Percentiles rank a stretch among this genome's conserved stretches.
Evolutionary conservation across 2,113 vertebrate genomes (phyloP).

Genomic region (Tichodroma muraria): DNA sequence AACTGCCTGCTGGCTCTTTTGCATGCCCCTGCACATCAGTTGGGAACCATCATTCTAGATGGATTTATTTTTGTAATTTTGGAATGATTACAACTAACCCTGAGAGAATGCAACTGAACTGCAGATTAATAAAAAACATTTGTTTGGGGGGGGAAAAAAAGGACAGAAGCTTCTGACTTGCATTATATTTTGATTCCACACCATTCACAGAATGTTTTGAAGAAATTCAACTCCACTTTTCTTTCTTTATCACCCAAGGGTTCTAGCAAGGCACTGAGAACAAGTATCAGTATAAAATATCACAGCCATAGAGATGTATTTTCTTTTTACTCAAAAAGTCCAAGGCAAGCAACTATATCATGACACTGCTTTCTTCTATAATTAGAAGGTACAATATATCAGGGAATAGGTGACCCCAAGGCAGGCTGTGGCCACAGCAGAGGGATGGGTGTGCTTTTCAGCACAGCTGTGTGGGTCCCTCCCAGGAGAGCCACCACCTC

Average conservation of each 20-base stretch:
- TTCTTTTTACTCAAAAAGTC: background rate
- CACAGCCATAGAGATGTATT: background rate
- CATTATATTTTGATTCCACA: background rate
- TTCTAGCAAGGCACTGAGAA: background rate
- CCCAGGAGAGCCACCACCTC: constrained; percentile 48
- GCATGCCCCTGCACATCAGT: background rate
- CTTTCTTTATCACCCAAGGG: background rate
- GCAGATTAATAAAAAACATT: background rate
- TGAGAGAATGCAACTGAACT: background rate
- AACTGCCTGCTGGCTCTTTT: background rate
- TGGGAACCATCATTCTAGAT: background rate
- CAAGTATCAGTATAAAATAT: background rate
- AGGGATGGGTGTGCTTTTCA: background rate
- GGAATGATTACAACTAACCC: background rate
- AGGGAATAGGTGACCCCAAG: background rate
- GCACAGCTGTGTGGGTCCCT: background rate
- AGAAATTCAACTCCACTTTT: background rate
- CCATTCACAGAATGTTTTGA: background rate
- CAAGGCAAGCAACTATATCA: background rate
- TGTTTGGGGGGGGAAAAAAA: background rate
- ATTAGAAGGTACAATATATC: background rate
- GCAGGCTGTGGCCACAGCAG: background rate
- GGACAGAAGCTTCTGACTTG: background rate
- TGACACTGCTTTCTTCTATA: background rate
- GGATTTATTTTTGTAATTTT: background rate